A percentile compares a stretch with the other conserved stretches of the same genome.
phyloP scores from a whole-genome alignment of 2,797 vertebrate species.

The Pithecia hirsuta region DNA sequence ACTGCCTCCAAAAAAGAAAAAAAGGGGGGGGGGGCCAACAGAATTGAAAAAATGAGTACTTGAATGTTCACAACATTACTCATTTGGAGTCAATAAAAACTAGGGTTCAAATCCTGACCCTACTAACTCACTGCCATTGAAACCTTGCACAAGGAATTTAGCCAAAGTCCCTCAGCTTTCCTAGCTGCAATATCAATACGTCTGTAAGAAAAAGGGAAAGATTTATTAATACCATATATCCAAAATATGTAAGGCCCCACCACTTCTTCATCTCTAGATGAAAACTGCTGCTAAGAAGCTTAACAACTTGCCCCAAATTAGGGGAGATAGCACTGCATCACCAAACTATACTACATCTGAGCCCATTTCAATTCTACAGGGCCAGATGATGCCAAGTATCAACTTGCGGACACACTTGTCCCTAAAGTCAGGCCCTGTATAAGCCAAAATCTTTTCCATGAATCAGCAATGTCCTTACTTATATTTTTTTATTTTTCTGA shows the following conservation, averaged over 20 bases:
- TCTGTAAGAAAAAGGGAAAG: neutral
- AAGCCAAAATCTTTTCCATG: neutral
- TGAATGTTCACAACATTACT: neutral
- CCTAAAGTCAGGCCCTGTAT: neutral
- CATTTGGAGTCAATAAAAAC: neutral
- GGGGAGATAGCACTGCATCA: neutral
- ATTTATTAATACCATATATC: neutral
- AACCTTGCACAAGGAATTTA: neutral
- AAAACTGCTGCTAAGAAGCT: neutral
- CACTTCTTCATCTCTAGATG: neutral
- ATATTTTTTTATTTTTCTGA: neutral
- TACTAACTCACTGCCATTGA: neutral
- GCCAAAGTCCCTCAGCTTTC: neutral
- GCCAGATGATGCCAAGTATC: neutral
- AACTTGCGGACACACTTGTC: neutral
- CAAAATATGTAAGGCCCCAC: neutral
- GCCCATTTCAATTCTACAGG: neutral
- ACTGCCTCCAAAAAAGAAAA: neutral
- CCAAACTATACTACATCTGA: neutral
- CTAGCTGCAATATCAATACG: neutral
- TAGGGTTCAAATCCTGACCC: neutral
- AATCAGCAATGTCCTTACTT: neutral
- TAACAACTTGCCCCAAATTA: neutral
- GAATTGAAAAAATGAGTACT: neutral
- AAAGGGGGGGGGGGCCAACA: rapidly evolving